A percentile compares a stretch with the other conserved stretches of the same genome.
Evolutionary conservation across 2,113 vertebrate genomes (phyloP).

Genomic region (Piaya cayana): DNA sequence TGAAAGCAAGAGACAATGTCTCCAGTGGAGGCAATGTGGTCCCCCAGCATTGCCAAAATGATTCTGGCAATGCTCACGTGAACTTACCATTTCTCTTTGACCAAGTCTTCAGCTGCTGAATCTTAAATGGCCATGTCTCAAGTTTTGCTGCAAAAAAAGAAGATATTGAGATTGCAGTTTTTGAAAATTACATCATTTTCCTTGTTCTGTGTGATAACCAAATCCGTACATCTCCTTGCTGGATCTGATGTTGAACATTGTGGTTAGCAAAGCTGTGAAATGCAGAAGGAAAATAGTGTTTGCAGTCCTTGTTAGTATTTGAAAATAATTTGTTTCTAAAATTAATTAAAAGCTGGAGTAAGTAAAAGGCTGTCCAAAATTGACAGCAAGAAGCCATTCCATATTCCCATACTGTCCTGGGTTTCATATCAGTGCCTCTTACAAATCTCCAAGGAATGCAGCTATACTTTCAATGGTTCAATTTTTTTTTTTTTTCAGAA

Average conservation of each 20-base stretch:
- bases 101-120: neutral
- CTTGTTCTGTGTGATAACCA: neutral
- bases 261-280: neutral
- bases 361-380: neutral
- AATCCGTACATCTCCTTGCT: neutral
- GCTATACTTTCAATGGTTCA: neutral
- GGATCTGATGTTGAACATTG: rapidly evolving
- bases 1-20: no score
- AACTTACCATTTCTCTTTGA: neutral
- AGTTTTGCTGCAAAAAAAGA: neutral
- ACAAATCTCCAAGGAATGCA: neutral
- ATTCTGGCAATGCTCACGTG: neutral
- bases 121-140: neutral
- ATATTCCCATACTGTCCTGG: neutral
- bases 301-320: neutral
- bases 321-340: neutral
- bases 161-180: neutral
- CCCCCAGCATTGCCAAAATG: neutral
- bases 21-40: neutral
- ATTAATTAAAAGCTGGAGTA: neutral
- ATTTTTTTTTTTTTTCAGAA: constrained; percentile 18
- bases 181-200: neutral
- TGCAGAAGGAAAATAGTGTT: neutral
- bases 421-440: neutral
- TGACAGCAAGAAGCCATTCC: neutral